A percentile compares a stretch with the other conserved stretches of the same genome.
phyloP scores from a whole-genome alignment of 2,888 invertebrate species.

The Hydroisotoma schaefferi region DNA sequence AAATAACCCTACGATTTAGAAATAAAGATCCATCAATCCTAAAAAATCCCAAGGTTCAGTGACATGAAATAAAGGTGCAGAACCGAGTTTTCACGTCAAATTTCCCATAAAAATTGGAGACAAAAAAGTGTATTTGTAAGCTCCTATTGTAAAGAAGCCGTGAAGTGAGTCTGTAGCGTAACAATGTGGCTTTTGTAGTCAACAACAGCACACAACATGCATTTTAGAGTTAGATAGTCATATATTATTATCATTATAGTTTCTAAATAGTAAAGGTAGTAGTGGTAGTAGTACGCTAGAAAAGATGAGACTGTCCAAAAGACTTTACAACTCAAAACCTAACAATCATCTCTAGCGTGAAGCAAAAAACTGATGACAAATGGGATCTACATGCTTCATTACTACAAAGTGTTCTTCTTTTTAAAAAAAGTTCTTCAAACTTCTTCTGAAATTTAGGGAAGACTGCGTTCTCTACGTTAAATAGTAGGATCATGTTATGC shows the following conservation, averaged over 20 bases:
- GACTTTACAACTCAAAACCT: neutral
- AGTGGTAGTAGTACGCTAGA: too few relatives aligned
- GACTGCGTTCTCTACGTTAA: too few relatives aligned
- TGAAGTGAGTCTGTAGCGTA: constrained; percentile 9
- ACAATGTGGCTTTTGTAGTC: constrained; percentile 15
- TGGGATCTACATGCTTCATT: constrained; percentile 9
- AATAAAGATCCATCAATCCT: too few relatives aligned
- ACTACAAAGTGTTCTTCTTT: constrained; percentile 2
- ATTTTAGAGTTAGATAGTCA: too few relatives aligned
- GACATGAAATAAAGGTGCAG: constrained; percentile 1
- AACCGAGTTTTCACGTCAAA: constrained; percentile 12
- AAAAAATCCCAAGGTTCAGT: constrained; percentile 4
- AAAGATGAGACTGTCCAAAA: too few relatives aligned
- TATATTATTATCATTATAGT: too few relatives aligned
- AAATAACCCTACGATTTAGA: too few relatives aligned
- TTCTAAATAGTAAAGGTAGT: too few relatives aligned
- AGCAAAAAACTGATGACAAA: constrained; percentile 13
- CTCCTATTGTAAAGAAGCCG: neutral
- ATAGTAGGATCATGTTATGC: too few relatives aligned
- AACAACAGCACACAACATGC: neutral
- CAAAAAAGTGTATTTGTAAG: neutral
- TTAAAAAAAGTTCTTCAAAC: too few relatives aligned
- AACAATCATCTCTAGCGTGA: constrained; percentile 10
- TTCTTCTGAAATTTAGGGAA: too few relatives aligned
- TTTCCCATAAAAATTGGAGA: constrained; percentile 15